Percentiles rank a stretch among this genome's conserved stretches.
Conservation (phyloP, 2,113 vertebrate species). For the Rhinolophus sinicus region DNA sequence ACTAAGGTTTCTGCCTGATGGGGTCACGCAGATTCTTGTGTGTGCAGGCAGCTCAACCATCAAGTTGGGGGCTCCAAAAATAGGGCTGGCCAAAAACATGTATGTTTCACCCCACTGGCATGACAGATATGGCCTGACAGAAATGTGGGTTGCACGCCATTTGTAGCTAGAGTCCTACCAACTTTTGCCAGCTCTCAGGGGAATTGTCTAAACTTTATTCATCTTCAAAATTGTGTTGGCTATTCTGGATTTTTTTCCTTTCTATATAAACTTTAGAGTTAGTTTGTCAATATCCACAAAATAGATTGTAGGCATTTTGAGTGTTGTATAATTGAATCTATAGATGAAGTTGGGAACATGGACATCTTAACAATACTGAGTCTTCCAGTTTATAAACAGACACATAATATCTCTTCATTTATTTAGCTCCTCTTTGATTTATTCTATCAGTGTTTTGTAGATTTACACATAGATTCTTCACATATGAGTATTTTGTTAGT, state of each 20-base stretch:
- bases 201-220: background rate
- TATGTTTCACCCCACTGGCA: background rate
- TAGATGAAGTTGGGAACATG: background rate
- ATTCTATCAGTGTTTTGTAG: background rate
- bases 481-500: background rate
- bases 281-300: background rate
- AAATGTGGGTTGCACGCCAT: background rate
- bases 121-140: background rate
- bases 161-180: too few species aligned
- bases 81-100: background rate
- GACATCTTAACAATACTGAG: background rate
- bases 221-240: background rate
- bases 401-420: background rate
- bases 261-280: background rate
- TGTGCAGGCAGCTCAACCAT: background rate
- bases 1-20: background rate
- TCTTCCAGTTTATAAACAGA: background rate
- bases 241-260: background rate
- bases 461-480: background rate
- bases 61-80: background rate
- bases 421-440: background rate
- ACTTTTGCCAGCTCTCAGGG: background rate
- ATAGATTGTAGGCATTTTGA: background rate
- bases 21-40: too few species aligned
- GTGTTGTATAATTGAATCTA: background rate